Base-by-base conservation (phyloP, 1,140 invertebrate species). In the Lucilia sericata region DNA sequence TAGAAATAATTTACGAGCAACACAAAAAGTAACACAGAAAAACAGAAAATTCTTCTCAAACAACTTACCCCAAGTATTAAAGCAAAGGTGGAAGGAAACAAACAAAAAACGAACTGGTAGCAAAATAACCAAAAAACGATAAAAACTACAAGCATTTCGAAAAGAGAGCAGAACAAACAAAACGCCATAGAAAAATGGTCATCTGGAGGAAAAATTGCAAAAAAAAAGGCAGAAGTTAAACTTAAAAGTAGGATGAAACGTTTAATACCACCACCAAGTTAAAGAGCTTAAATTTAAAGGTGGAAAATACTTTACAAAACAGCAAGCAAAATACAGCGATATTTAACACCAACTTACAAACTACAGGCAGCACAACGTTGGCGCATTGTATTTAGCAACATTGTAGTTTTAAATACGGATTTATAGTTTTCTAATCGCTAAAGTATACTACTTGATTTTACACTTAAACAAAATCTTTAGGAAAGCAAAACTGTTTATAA, bases 1-100 rank as follows among this genome's bases (percentile, higher is more conserved):
- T 70, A 70, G 65, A 70, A 70, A 70, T 70, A 70, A 70, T 70
- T 70, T 70, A 70, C n/a, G 65, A 70, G n/a, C 65, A 70, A 70
- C n/a, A 70, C n/a, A 70, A 3, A 19, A 70, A 70, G 19, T 30
- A 30, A 21, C 9, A 21, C 65, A 25, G 21, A 12, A 21, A 70
- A 25, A 70, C 5, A 21, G 21, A 21, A 70, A 8, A 25, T 70
- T 70, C 9, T 70, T 19, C n/a, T 30, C 25, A 30, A 55, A 55
- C 51, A 55, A 55, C 13, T 12, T 17, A 19, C 65, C 65, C 55
- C 5, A n/a, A 17, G 55, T 14, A 14, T 5, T 1, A 60, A n/a
- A 17, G 55, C 7, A 60, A 60, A 17, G 55, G n/a, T 30, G 25
- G 25, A 30, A 30, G 25, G 25, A 30, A 30, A 30, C 25, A 30